Evolutionary conservation across 30 jellyfish, hydroid and myxozoan species (phyloP).

Genomic region (Hydractinia symbiolongicarpus): DNA sequence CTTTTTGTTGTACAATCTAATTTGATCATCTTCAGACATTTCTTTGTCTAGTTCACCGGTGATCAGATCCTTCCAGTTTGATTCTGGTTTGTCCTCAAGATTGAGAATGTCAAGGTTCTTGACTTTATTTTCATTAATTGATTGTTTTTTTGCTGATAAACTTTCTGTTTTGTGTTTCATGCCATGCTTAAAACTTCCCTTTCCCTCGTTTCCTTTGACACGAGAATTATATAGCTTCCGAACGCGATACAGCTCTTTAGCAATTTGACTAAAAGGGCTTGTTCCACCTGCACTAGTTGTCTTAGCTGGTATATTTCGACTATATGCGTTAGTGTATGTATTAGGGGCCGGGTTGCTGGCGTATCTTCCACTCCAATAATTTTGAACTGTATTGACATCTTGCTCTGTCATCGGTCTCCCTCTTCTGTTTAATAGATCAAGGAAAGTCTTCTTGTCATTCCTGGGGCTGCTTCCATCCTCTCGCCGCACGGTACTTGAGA

Average conservation of each 20-base stretch:
- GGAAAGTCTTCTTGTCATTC: too few species aligned
- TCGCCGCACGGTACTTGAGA: too few species aligned
- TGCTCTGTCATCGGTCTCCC: background rate
- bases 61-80: slow-evolving; percentile 9
- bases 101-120: background rate
- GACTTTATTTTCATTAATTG: background rate
- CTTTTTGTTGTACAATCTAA: background rate
- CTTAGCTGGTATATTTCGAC: background rate
- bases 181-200: background rate
- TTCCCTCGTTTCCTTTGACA: background rate
- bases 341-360: background rate
- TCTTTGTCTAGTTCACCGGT: slow-evolving; percentile 8
- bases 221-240: slow-evolving; percentile 1
- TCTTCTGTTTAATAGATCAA: too few species aligned
- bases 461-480: too few species aligned
- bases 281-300: background rate
- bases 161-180: background rate
- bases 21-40: background rate
- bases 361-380: background rate
- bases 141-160: slow-evolving; percentile 3
- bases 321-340: background rate
- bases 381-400: slow-evolving; percentile 1
- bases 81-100: slow-evolving; percentile 1
- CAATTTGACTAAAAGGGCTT: slow-evolving; percentile 10
- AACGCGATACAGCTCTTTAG: slow-evolving; percentile 7